Evolutionary conservation across 2,113 vertebrate species (phyloP), one percentile per base, ranked within the genome.

Genomic region (Octodon degus): DNA sequence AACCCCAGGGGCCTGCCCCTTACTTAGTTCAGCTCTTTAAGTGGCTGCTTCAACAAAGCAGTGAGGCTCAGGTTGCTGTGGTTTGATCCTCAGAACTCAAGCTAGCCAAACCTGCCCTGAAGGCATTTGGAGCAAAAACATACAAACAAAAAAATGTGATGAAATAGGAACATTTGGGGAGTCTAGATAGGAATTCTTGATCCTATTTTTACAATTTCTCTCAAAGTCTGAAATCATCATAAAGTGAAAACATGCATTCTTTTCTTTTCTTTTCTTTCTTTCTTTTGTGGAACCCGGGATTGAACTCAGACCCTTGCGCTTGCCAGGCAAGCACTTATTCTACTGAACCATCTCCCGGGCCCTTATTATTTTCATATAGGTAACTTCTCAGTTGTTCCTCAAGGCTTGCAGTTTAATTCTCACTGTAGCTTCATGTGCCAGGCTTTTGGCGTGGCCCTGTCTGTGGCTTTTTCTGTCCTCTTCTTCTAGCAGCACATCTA

Each of bases 171-270:
- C 20, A 74, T 40, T 40, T 74, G 7, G 8, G 22, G n/a, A 74
- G 11, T 74, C 70, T 74, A 74, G 70, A 74, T 40, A 47, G 58
- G 30, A 47, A 77, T 76, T 87, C 11, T 95, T 76, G 37, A 40
- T 88, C 68, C 30, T 89, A 5, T 74, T 92, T 19, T 47, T 74
- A 20, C 16, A 40, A 53, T n/a, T 94, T 76, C 63, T 83, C 8
- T 68, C 13, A 40, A 82, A 89, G 85, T 86, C 63, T 47, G n/a
- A 89, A 89, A 79, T 47, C 60, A 43, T 76, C 60, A 68, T 86
- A 93, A 96, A 63, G 70, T 92, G 58, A 77, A 92, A 91, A 34
- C 2, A 22, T 82, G 77, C 32, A 60, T 84, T 43, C 8, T 50
- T 50, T 50, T 50, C 8, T 50, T 50, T 50, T 50, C 8, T 50